Evolutionary conservation across 2,888 invertebrate species (phyloP).

Genomic region (Drosophila neutralis): DNA sequence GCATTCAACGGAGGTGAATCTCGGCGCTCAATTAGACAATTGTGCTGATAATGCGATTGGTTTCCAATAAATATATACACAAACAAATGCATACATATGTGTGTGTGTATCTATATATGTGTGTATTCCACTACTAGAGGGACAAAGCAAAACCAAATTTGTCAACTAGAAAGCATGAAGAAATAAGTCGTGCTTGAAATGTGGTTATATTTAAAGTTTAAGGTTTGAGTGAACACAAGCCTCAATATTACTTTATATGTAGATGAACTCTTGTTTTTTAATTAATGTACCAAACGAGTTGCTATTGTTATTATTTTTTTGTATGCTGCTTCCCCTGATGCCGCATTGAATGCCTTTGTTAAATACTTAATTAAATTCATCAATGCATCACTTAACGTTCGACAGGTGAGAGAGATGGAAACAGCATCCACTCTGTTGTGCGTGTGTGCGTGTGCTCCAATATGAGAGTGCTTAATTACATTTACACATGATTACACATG

Average conservation of each 20-base stretch:
- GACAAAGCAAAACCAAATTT: conserved; percentile 22
- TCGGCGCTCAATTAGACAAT: conserved; percentile 77
- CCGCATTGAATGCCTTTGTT: conserved; percentile 70
- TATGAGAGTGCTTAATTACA: conserved; percentile 70
- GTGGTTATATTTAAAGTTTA: conserved; percentile 16
- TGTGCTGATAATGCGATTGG: conserved; percentile 30
- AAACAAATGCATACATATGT: neutral
- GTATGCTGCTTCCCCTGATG: conserved; percentile 24
- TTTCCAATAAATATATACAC: neutral
- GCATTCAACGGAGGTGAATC: conserved; percentile 44
- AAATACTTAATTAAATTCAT: conserved; percentile 80
- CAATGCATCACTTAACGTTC: conserved; percentile 69
- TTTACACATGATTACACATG: conserved; percentile 57
- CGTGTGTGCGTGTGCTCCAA: conserved; percentile 10
- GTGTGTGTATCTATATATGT: neutral
- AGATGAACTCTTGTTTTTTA: conserved; percentile 48
- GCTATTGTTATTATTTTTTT: conserved; percentile 23
- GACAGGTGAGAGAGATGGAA: conserved; percentile 5
- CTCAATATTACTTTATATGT: conserved; percentile 10
- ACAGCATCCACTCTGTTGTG: conserved; percentile 36
- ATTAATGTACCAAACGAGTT: conserved; percentile 56
- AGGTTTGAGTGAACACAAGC: conserved; percentile 1
- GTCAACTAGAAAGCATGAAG: conserved; percentile 13
- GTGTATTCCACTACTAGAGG: conserved; percentile 15
- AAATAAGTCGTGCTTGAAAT: conserved; percentile 19